Conservation (phyloP, 2,888 invertebrate species). For the Ceratothoa steindachneri region DNA sequence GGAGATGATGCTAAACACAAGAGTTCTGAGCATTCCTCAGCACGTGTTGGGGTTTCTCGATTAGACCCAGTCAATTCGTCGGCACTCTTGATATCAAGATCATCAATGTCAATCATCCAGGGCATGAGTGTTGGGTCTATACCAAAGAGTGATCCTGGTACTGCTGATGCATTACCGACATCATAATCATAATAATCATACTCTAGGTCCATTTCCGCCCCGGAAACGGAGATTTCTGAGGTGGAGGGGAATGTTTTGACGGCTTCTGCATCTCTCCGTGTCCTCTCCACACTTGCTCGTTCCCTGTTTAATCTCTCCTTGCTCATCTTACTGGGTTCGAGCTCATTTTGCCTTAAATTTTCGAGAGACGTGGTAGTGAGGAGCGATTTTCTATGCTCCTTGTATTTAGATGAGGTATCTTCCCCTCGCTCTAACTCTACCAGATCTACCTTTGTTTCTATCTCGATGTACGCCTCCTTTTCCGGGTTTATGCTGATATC, state of each 20-base stretch:
- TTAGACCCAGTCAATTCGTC: not conserved
- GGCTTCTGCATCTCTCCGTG: not conserved
- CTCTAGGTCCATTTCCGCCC: conserved; percentile 57
- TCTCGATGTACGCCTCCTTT: not conserved
- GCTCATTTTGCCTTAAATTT: not conserved
- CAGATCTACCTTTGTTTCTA: not conserved
- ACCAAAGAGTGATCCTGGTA: conserved; percentile 51
- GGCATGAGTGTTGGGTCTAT: conserved; percentile 50
- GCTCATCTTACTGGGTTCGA: conserved; percentile 18
- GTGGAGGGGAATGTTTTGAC: conserved; percentile 61
- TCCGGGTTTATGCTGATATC: conserved; percentile 1
- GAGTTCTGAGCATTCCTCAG: not conserved
- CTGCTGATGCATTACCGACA: conserved; percentile 50
- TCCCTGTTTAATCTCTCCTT: conserved; percentile 27
- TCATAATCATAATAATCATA: conserved; percentile 52
- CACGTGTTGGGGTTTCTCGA: not conserved
- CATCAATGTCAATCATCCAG: conserved; percentile 44
- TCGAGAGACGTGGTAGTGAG: not conserved
- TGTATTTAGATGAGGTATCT: conserved; percentile 7
- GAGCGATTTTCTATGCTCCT: conserved; percentile 3
- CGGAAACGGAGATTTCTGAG: conserved; percentile 84
- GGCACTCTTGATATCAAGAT: not conserved
- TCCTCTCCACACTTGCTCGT: not conserved
- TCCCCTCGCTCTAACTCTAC: not conserved
- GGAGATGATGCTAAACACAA: not conserved